These are phyloP conservation scores for Athalia circularis DNA, from an alignment of 2,888 invertebrate species.

Conservation along the genomic window DNA sequence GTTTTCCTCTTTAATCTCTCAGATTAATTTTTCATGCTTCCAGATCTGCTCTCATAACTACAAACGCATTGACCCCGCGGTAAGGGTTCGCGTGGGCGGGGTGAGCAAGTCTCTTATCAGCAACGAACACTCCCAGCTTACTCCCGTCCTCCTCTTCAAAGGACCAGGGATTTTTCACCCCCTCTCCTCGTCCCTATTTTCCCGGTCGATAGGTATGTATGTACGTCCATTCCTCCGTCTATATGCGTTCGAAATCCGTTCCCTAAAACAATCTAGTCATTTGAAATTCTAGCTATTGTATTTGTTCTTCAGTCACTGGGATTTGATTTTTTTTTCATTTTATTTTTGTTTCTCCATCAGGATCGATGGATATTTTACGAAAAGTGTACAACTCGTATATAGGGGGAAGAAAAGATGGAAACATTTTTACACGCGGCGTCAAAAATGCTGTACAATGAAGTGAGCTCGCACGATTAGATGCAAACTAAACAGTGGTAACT, in stretches of 20 bases:
- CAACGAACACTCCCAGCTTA: constrained; percentile 62
- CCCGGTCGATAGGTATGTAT: neutral
- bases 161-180: constrained; percentile 1
- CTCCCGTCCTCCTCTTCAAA: constrained; percentile 17
- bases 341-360: too few relatives aligned
- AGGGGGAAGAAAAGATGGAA: too few relatives aligned
- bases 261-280: too few relatives aligned
- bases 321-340: too few relatives aligned
- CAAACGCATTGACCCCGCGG: constrained; percentile 63
- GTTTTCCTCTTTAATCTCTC: constrained; percentile 55
- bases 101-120: constrained; percentile 62
- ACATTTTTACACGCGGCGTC: too few relatives aligned
- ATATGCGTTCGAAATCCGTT: neutral
- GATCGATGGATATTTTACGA: too few relatives aligned
- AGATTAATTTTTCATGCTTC: constrained; percentile 64
- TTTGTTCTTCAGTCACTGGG: too few relatives aligned
- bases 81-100: constrained; percentile 50
- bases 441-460: too few relatives aligned
- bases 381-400: too few relatives aligned
- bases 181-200: neutral
- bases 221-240: neutral
- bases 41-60: constrained; percentile 1
- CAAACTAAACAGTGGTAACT: neutral
- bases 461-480: neutral
- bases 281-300: too few relatives aligned